Evolutionary conservation across 2,888 invertebrate species (phyloP), one percentile per base, ranked within the genome.

Genomic region (Tetranychus piercei): DNA sequence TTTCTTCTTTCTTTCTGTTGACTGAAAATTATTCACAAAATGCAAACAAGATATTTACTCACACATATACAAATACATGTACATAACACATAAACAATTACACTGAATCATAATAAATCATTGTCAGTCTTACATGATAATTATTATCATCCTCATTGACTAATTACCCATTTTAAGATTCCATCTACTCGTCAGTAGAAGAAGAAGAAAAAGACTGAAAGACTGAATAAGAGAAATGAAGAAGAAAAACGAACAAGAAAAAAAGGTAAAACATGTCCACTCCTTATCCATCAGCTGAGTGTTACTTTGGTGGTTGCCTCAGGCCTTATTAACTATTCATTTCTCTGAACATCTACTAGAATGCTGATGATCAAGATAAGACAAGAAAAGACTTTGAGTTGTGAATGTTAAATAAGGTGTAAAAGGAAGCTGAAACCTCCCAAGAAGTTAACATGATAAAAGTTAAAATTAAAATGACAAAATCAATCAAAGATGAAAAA

Each of bases 211-310:
- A 34, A n/a, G n/a, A n/a, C n/a, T n/a, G n/a, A 34, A 34, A 34
- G 34, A 34, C 34, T 34, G 34, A 34, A 34, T 34, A 34, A 34
- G 34, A 34, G 34, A 34, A 34, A 34, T 34, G 34, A 34, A 34
- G 34, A 34, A 34, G 34, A 34, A 34, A 34, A 34, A 34, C 3
- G 34, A 34, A 34, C 34, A 55, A 55, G 55, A 15, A 15, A 55
- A 15, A 15, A 15, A 55, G 55, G 15, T 55, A 55, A 55, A 55
- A 55, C 55, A 15, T 55, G 55, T 55, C 55, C 55, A 55, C 55
- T 55, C 55, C 55, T 55, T 55, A 55, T 55, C 55, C 55, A 55
- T 55, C 55, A 55, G 55, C 55, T 55, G 55, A 55, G 55, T 55
- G 55, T 55, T 55, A 55, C 55, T 55, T 55, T 55, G 55, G 55